These are phyloP conservation scores for Miltochrista miniata DNA, from an alignment of 2,888 invertebrate species.

Conservation along the genomic window DNA sequence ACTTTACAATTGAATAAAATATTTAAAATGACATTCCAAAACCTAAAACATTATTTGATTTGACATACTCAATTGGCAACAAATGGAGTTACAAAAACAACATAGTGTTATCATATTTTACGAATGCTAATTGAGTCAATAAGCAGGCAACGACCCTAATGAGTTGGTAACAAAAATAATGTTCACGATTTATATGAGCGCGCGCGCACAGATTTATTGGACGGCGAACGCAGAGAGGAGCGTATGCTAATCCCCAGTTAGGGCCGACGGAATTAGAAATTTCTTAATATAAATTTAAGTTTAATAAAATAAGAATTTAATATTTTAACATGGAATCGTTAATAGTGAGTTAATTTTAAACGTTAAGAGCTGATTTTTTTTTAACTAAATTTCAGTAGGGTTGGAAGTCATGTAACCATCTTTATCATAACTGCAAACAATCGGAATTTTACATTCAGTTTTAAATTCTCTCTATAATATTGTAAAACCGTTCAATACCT, in stretches of 20 bases:
- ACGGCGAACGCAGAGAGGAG: constrained; percentile 55
- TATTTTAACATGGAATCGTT: neutral
- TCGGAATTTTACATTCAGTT: too few species aligned
- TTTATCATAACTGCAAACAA: too few species aligned
- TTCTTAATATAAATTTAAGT: constrained; percentile 3
- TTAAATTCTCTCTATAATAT: too few species aligned
- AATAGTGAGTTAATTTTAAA: neutral
- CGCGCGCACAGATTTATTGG: constrained; percentile 79
- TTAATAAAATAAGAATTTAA: neutral
- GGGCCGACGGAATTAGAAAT: constrained; percentile 54
- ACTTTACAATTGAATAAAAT: too few species aligned
- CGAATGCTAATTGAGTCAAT: constrained; percentile 73
- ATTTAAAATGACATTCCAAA: constrained; percentile 13
- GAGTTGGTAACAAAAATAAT: constrained; percentile 82
- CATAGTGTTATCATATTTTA: constrained; percentile 69
- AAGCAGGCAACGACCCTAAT: constrained; percentile 82
- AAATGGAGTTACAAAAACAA: constrained; percentile 57
- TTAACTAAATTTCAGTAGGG: neutral
- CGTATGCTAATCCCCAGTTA: constrained; percentile 67
- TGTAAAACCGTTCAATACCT: too few species aligned
- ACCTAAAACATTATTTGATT: constrained; percentile 50
- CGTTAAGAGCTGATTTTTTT: too few species aligned
- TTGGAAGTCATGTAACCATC: too few species aligned
- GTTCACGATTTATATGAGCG: constrained; percentile 79
- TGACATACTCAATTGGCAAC: constrained; percentile 58